Conservation (phyloP, 2,888 invertebrate species). For the Caenorhabditis wallacei region DNA sequence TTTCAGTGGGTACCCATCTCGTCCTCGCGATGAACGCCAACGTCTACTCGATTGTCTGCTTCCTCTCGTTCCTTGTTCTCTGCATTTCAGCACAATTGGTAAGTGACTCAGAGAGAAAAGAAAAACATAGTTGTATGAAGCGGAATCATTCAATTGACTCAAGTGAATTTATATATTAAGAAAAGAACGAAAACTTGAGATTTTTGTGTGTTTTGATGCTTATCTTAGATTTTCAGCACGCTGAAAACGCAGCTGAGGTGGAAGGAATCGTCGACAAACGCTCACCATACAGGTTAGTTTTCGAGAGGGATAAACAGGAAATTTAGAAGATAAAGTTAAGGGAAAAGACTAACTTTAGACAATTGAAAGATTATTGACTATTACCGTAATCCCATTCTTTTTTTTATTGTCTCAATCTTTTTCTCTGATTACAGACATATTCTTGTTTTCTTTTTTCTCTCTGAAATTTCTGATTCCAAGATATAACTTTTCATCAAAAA, state of each 20-base stretch:
- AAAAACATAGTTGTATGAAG: constrained; percentile 1
- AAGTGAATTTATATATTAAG: constrained; percentile 27
- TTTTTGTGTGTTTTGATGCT: neutral
- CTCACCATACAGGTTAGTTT: constrained; percentile 64
- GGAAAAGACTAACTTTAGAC: no score
- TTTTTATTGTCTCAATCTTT: neutral
- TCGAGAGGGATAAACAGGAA: neutral
- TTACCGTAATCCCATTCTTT: neutral
- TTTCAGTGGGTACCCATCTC: constrained; percentile 62
- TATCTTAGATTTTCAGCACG: constrained; percentile 32
- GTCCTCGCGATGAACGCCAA: constrained; percentile 62
- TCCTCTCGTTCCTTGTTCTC: constrained; percentile 57
- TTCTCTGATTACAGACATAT: neutral
- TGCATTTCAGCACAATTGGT: constrained; percentile 60
- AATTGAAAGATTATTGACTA: no score
- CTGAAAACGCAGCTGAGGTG: constrained; percentile 49
- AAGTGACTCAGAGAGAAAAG: constrained; percentile 33
- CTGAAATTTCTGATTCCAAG: constrained; percentile 19
- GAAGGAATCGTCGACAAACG: constrained; percentile 58
- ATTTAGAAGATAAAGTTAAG: neutral
- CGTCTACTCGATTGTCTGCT: constrained; percentile 61
- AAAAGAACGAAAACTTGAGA: neutral
- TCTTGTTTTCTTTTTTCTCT: constrained; percentile 2
- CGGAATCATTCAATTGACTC: constrained; percentile 52
- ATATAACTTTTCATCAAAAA: constrained; percentile 4